A percentile compares a stretch with the other conserved stretches of the same genome.
phyloP scores from a whole-genome alignment of 2,888 invertebrate genomes.

The Meghimatium bilineatum region DNA sequence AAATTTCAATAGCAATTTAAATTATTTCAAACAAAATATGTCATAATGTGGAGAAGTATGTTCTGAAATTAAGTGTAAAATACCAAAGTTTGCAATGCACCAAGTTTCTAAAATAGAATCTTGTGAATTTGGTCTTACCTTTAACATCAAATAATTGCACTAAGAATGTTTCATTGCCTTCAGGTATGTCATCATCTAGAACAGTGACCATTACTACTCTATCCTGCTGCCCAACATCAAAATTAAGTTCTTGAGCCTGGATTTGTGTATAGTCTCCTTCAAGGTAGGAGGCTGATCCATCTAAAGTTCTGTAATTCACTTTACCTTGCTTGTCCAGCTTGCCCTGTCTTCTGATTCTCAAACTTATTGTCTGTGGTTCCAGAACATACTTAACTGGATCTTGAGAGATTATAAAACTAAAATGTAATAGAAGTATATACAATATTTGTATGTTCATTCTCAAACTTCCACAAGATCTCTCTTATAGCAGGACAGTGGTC shows the following conservation, averaged over 20 bases:
- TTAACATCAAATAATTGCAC: slow-evolving; percentile 71
- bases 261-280: slow-evolving; percentile 64
- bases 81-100: not conserved
- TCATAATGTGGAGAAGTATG: too few species aligned
- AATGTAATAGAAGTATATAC: too few species aligned
- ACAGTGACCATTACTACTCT: slow-evolving; percentile 61
- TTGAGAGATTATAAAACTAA: slow-evolving; percentile 50
- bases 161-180: slow-evolving; percentile 71
- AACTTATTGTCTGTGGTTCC: slow-evolving; percentile 62
- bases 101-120: not conserved
- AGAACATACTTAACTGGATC: slow-evolving; percentile 55
- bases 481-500: too few species aligned
- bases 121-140: slow-evolving; percentile 58
- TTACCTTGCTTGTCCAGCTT: slow-evolving; percentile 54
- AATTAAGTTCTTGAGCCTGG: slow-evolving; percentile 58
- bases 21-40: too few species aligned
- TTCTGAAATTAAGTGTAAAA: not conserved
- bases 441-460: too few species aligned
- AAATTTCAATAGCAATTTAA: too few species aligned
- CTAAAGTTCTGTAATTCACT: slow-evolving; percentile 69
- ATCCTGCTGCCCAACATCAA: slow-evolving; percentile 65
- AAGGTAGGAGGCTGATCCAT: slow-evolving; percentile 65
- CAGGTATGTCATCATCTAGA: slow-evolving; percentile 69
- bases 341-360: slow-evolving; percentile 68
- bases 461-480: too few species aligned